Evolutionary conservation across 2,888 invertebrate species (phyloP).

Genomic region (Omphaloscelis lunosa): DNA sequence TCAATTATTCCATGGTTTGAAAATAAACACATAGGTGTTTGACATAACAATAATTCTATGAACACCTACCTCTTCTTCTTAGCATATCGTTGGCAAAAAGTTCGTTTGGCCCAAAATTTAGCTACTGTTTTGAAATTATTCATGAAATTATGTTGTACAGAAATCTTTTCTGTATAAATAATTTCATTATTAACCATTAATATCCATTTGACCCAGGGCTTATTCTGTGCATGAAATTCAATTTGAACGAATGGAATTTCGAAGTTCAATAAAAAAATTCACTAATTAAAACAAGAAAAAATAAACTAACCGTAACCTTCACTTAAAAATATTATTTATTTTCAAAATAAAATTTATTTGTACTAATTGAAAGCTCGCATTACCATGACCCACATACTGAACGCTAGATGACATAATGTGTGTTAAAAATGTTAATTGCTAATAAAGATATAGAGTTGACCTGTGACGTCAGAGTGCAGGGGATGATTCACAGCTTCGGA

Average conservation of each 20-base stretch:
- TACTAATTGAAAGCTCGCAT: slow-evolving; percentile 51
- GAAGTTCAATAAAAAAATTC: background rate
- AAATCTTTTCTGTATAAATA: too few species aligned
- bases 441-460: slow-evolving; percentile 66
- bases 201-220: too few species aligned
- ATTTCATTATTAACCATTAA: too few species aligned
- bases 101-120: background rate
- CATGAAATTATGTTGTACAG: background rate
- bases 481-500: slow-evolving; percentile 65
- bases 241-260: background rate
- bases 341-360: slow-evolving; percentile 41
- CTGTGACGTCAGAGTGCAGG: slow-evolving; percentile 69
- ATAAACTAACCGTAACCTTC: slow-evolving; percentile 32
- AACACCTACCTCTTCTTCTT: background rate
- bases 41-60: background rate
- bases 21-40: slow-evolving; percentile 12
- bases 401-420: slow-evolving; percentile 57
- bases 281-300: background rate
- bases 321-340: slow-evolving; percentile 36
- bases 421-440: slow-evolving; percentile 65
- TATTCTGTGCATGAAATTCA: background rate
- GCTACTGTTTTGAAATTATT: background rate
- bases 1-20: slow-evolving; percentile 23
- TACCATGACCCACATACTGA: slow-evolving; percentile 61
- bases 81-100: background rate